Evolutionary conservation across 2,113 vertebrate species (phyloP).

Genomic region (Cephalopholis sonnerati): DNA sequence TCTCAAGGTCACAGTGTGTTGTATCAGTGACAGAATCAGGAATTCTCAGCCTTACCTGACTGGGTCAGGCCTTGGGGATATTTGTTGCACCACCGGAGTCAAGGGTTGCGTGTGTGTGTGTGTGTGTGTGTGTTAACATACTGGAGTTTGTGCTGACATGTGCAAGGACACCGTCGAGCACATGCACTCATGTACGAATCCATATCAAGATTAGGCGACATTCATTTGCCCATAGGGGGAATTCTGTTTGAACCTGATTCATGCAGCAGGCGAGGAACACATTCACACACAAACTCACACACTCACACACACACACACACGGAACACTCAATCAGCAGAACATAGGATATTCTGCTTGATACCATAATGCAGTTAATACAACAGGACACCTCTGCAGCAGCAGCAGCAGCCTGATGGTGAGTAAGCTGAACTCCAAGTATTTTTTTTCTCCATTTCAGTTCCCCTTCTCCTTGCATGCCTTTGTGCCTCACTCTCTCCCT

Average conservation of each 20-base stretch:
- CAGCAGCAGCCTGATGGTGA: neutral
- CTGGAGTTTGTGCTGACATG: conserved; percentile 29
- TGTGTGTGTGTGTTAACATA: conserved; percentile 10
- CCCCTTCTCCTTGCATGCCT: neutral
- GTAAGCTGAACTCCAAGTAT: too few species aligned
- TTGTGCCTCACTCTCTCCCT: neutral
- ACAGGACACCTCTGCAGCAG: neutral
- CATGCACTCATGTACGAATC: conserved; percentile 15
- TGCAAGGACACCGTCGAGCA: conserved; percentile 26
- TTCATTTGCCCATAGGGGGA: conserved; percentile 13
- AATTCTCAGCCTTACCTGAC: conserved; percentile 35
- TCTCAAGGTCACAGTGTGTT: conserved; percentile 58
- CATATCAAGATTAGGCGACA: conserved; percentile 33
- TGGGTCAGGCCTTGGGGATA: conserved; percentile 19
- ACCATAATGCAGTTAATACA: conserved; percentile 1
- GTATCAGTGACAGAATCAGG: conserved; percentile 60
- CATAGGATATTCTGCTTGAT: conserved; percentile 25
- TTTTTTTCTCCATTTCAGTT: neutral
- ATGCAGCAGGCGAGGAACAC: conserved; percentile 5
- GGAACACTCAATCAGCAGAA: neutral
- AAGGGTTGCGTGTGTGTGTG: conserved; percentile 12
- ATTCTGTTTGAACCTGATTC: conserved; percentile 24
- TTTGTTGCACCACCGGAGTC: conserved; percentile 20
- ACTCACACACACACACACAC: neutral
- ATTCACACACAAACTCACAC: neutral